These are phyloP conservation scores for Nemotelus pantherinus DNA, from an alignment of 2,888 invertebrate genomes.

Conservation along the genomic window DNA sequence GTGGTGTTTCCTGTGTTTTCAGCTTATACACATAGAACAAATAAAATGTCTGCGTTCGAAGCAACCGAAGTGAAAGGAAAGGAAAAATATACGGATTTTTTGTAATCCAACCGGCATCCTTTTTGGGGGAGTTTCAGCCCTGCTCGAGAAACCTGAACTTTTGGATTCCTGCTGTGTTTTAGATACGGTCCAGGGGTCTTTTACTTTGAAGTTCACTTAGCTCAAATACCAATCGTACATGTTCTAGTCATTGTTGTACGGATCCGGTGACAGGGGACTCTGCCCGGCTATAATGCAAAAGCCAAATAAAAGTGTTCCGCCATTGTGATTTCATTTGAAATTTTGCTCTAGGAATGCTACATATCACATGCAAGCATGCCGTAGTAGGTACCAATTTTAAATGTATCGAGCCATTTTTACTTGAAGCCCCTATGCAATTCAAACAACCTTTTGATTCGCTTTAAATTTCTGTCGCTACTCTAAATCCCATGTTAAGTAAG, in stretches of 20 bases:
- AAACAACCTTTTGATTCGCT: no score
- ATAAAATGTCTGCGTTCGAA: constrained; percentile 41
- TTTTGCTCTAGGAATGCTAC: not conserved
- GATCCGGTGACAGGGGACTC: not conserved
- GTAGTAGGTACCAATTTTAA: no score
- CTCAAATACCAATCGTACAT: not conserved
- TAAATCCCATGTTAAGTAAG: no score
- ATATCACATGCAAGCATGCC: no score
- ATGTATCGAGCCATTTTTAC: no score
- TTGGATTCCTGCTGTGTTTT: constrained; percentile 47
- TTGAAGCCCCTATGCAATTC: no score
- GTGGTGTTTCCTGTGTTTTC: constrained; percentile 41
- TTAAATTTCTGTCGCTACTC: no score
- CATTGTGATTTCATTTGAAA: not conserved
- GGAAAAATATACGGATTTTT: constrained; percentile 43
- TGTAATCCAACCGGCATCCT: not conserved
- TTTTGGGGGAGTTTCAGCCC: constrained; percentile 25
- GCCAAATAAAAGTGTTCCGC: constrained; percentile 25
- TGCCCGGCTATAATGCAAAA: constrained; percentile 17
- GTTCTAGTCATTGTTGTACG: no score
- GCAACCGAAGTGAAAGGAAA: constrained; percentile 33
- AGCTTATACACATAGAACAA: constrained; percentile 33
- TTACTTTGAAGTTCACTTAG: constrained; percentile 28
- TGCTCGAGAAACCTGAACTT: constrained; percentile 43
- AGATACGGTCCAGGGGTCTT: constrained; percentile 48